Evolutionary conservation across 2,113 vertebrate genomes (phyloP).

Genomic region (Neogobius melanostomus): DNA sequence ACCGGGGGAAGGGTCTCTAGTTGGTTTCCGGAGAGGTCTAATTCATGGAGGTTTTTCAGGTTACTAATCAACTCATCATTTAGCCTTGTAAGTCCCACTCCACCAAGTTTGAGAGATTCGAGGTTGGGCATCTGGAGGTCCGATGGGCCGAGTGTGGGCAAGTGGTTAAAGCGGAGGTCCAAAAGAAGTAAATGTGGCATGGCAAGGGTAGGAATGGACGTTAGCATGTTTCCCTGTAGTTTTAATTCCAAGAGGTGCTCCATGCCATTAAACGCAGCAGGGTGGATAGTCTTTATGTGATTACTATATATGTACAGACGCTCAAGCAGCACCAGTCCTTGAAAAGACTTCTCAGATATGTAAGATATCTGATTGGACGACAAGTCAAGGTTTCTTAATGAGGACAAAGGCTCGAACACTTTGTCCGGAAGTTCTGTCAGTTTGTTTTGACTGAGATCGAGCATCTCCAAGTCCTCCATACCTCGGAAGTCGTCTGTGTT

Average conservation of each 20-base stretch:
- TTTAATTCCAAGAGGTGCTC: constrained; percentile 91
- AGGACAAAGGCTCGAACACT: constrained; percentile 84
- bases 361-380: constrained; percentile 88
- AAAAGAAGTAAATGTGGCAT: constrained; percentile 88
- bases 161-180: constrained; percentile 88
- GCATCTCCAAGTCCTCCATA: constrained; percentile 81
- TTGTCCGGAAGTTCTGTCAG: constrained; percentile 81
- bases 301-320: constrained; percentile 93
- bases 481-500: constrained; percentile 78
- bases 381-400: constrained; percentile 91
- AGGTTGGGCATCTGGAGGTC: constrained; percentile 82
- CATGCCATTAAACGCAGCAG: constrained; percentile 83
- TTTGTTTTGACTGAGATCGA: constrained; percentile 95
- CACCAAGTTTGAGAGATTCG: constrained; percentile 86
- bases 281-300: constrained; percentile 84
- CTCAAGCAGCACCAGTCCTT: constrained; percentile 84
- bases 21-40: constrained; percentile 89
- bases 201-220: constrained; percentile 76
- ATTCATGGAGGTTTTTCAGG: constrained; percentile 87
- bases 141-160: constrained; percentile 71
- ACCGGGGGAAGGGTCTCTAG: constrained; percentile 77
- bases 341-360: constrained; percentile 89
- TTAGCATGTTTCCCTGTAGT: constrained; percentile 87
- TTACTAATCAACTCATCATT: constrained; percentile 79
- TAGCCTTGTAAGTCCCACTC: constrained; percentile 82